Evolutionary conservation across 1,140 invertebrate species (phyloP), one percentile per base, ranked within the genome.

Genomic region (Hetaerina americana): DNA sequence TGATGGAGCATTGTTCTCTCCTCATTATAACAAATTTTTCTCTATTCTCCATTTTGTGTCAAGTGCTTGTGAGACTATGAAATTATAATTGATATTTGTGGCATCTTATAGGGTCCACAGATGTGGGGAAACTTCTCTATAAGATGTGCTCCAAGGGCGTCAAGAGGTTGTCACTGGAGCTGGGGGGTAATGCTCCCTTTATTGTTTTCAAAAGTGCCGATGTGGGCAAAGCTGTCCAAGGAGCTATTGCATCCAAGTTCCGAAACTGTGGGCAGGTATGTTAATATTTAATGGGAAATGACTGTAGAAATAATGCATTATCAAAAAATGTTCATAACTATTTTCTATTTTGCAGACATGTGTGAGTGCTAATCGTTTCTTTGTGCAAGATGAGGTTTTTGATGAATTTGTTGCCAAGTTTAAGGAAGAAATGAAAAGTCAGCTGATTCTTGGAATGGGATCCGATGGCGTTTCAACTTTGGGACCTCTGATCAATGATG

Each of bases 131-230:
- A 85, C 82, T 95, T 57, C 83, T 99, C 0, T 92, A 97, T 77
- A 79, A 87, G 69, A 91, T 96, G 77, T 94, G 90, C 75, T 89
- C 96, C 0, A 82, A 85, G 22, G 93, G 92, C 5, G 87, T 99
- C 27, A 99, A 99, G 81, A 86, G 92, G 73, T 81, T 99, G 3
- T 88, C 89, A 29, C 83, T 99, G 66, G 98, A 99, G 82, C 83
- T 99, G 18, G 98, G 98, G 68, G 98, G 98, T 5, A 99, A 99
- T 87, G 97, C 97, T 0, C 95, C 98, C 0, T 98, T 97, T 77
- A 96, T 99, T 76, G 93, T 99, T 26, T 99, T 99, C 79, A 86
- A 95, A 73, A 92, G 90, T 72, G 97, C 97, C 0, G 87, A 99
- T 82, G 72, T 99, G n/a, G 88, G 96, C 72, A 84, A 88, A 76